Evolutionary conservation across 2,888 invertebrate species (phyloP).

Genomic region (Tachina fera): DNA sequence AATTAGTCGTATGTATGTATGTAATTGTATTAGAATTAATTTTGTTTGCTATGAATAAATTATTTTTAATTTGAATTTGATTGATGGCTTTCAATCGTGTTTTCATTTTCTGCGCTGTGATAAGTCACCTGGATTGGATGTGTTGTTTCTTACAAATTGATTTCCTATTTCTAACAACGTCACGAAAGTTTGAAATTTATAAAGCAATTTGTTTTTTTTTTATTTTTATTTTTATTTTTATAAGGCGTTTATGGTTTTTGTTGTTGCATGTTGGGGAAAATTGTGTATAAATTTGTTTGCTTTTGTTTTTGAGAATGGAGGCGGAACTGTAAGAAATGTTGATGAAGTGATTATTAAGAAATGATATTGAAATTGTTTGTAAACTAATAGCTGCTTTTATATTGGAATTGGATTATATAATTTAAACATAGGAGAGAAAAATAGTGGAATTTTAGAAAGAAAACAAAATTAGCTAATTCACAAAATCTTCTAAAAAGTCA

Average conservation of each 20-base stretch:
- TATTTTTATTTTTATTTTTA: too few species aligned
- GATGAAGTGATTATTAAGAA: too few species aligned
- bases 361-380: neutral
- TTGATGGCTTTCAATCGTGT: slow-evolving; percentile 48
- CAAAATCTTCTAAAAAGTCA: too few species aligned
- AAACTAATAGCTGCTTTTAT: too few species aligned
- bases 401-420: too few species aligned
- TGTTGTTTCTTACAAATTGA: slow-evolving; percentile 56
- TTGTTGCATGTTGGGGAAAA: slow-evolving; percentile 36
- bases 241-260: slow-evolving; percentile 28
- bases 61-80: slow-evolving; percentile 39
- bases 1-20: neutral
- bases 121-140: slow-evolving; percentile 24
- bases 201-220: slow-evolving; percentile 29
- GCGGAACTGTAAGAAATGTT: too few species aligned
- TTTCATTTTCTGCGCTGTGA: slow-evolving; percentile 21
- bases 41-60: slow-evolving; percentile 3
- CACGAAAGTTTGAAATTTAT: slow-evolving; percentile 43
- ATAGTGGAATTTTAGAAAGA: too few species aligned
- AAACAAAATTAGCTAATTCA: too few species aligned
- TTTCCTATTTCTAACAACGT: slow-evolving; percentile 37
- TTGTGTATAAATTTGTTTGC: slow-evolving; percentile 13
- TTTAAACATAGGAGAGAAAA: too few species aligned
- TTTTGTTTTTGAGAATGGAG: too few species aligned
- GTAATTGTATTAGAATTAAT: neutral